Conservation (phyloP, 2,797 vertebrate genomes). For the Triplophysa bombifrons region DNA sequence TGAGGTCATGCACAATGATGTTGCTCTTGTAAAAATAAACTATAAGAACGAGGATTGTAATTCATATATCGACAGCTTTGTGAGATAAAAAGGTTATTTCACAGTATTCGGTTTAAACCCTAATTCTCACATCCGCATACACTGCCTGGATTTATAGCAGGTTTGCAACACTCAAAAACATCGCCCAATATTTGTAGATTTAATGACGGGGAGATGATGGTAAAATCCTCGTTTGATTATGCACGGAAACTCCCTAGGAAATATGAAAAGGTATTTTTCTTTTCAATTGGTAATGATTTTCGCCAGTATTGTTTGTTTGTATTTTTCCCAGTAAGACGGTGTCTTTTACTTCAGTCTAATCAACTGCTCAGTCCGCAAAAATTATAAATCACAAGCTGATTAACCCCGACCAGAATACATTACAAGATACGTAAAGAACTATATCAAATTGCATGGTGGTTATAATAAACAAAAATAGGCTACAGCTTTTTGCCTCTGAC, state of each 20-base stretch:
- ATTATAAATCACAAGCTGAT: background rate
- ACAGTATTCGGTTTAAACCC: background rate
- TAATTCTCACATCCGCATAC: background rate
- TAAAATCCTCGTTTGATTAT: background rate
- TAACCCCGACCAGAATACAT: background rate
- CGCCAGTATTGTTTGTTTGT: too few relatives aligned
- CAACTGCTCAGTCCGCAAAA: background rate
- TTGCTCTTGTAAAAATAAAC: constrained; percentile 21
- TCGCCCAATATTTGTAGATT: background rate
- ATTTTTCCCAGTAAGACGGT: background rate
- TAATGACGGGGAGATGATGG: background rate
- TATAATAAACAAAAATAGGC: background rate
- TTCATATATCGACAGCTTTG: background rate
- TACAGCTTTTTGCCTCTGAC: background rate
- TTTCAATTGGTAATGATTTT: background rate
- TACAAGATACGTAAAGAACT: background rate
- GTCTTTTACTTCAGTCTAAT: too few relatives aligned
- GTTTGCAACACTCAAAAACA: background rate
- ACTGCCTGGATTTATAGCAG: background rate
- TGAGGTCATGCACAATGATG: constrained; percentile 72
- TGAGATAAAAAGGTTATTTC: background rate
- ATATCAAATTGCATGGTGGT: background rate
- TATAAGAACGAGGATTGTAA: background rate
- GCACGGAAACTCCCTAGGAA: constrained; percentile 8
- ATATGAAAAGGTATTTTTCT: background rate